Conservation (phyloP, 2,797 vertebrate species). For the Schizopygopsis pylzovi region DNA sequence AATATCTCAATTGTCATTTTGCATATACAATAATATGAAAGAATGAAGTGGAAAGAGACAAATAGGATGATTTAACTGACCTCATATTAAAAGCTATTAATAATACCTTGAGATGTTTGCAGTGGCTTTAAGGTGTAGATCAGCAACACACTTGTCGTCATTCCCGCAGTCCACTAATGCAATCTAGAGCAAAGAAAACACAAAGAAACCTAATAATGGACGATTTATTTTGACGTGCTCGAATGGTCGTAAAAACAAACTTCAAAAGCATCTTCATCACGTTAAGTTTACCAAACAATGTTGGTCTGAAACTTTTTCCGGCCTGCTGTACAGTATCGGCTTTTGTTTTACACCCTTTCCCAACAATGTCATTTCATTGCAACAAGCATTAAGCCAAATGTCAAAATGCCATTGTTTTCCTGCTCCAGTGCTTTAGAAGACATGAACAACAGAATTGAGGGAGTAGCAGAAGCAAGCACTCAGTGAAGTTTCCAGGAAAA, state of each 20-base stretch:
- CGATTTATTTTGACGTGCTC: not conserved
- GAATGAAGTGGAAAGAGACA: not conserved
- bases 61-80: not conserved
- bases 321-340: not conserved
- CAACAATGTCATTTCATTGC: not conserved
- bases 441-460: slow-evolving; percentile 44
- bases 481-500: slow-evolving; percentile 57
- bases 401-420: slow-evolving; percentile 51
- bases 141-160: slow-evolving; percentile 86
- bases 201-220: not conserved
- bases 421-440: slow-evolving; percentile 48
- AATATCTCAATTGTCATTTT: not conserved
- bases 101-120: slow-evolving; percentile 78
- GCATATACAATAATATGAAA: not conserved
- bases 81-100: not conserved
- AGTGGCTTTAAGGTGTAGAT: slow-evolving; percentile 83
- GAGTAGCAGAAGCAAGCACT: slow-evolving; percentile 33
- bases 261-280: not conserved
- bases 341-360: not conserved
- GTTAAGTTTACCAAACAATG: not conserved
- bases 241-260: not conserved
- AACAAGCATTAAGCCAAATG: not conserved
- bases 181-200: slow-evolving; percentile 66
- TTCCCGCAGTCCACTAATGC: slow-evolving; percentile 89
- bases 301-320: not conserved